Base-by-base conservation (phyloP, 2,888 invertebrate genomes). In the Eupithecia pulchellata region DNA sequence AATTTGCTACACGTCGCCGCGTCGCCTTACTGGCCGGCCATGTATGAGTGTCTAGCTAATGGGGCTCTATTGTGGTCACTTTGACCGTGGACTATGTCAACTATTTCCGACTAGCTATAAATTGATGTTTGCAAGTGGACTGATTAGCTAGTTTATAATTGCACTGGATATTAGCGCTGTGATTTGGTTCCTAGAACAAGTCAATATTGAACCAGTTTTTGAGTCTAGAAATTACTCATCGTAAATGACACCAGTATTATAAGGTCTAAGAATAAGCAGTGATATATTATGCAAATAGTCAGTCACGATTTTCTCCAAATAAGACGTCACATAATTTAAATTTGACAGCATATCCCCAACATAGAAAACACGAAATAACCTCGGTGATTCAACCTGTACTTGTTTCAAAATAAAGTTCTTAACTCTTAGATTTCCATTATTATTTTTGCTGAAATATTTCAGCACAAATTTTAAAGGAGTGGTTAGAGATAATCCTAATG, bases 41-140 rank as follows among this genome's bases (percentile, higher is more conserved):
- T 77, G 75, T 75, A 67, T 70, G 79, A 71, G 69, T 62, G 69
- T 73, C 69, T 52, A 77, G 73, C 70, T 80, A 81, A 78, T 81
- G 67, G 77, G 71, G 60, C 68, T 75, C 77, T 78, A 82, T 84
- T 81, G 78, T 82, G 32, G 72, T 79, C 72, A 67, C 72, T 74
- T 72, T 74, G 73, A 72, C 71, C 66, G 74, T 76, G 74, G 76
- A 64, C 75, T 61, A 71, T 75, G 25, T 47, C 36, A 36, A 32
- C 30, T 32, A 57, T 57, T 32, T 39, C 60, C 29, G 65, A 29
- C 71, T 20, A 58, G 63, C 63, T 64, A 72, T 47, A 68, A 74
- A 68, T 72, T 72, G 70, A 72, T 73, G 75, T 66, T 73, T 74
- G 70, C 52, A 27, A 68, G 52, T 68, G 62, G 29, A 65, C 34